Evolutionary conservation across 2,888 invertebrate species (phyloP).

Genomic region (Tolmerus cingulatus): DNA sequence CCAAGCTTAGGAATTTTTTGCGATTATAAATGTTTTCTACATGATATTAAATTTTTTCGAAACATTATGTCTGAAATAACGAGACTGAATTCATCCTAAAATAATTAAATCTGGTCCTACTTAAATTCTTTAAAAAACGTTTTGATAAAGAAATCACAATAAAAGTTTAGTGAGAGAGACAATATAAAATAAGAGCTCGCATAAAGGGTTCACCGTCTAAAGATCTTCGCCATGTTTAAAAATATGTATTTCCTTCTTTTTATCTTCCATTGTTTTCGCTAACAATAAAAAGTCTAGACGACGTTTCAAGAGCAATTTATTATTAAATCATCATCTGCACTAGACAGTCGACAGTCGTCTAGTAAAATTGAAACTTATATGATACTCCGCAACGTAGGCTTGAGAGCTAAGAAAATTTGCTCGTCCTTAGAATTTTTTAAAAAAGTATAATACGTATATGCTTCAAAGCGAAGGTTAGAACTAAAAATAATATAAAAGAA

Average conservation of each 20-base stretch:
- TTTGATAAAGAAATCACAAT: background rate
- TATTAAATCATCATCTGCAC: background rate
- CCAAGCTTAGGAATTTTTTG: no score
- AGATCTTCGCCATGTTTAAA: background rate
- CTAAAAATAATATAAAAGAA: background rate
- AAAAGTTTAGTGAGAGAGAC: background rate
- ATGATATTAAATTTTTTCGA: no score
- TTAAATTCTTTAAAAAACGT: background rate
- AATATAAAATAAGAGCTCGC: background rate
- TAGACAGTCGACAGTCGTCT: background rate
- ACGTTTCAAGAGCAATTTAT: background rate
- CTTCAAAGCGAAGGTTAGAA: background rate
- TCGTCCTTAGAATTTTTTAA: background rate
- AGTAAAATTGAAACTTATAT: background rate
- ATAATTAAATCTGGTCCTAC: background rate
- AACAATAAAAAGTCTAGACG: background rate
- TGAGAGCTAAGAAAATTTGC: background rate
- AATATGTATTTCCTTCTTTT: background rate
- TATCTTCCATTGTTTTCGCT: background rate
- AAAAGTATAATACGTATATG: background rate
- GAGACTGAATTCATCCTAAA: background rate
- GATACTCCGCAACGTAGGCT: background rate
- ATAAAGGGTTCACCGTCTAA: background rate
- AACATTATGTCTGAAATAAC: no score
- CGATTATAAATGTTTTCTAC: no score